phyloP scores from a whole-genome alignment of 2,113 vertebrate genomes.

The Paedocypris sp. region DNA sequence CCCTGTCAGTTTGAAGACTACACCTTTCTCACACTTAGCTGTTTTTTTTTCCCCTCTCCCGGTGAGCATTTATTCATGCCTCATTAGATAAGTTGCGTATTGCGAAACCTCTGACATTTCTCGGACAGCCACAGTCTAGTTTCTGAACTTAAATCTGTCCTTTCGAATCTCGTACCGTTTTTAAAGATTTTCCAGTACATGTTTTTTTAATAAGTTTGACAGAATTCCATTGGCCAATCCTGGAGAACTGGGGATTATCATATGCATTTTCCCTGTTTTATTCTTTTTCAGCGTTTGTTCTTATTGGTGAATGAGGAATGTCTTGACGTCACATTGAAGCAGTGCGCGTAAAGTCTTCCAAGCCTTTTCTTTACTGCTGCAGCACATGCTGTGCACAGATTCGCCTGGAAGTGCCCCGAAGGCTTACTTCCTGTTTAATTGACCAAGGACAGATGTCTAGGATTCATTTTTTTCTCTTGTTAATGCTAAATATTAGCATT shows the following conservation, averaged over 20 bases:
- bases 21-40: neutral
- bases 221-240: neutral
- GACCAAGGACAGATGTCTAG: slow-evolving; percentile 28
- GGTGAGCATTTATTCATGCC: too few relatives aligned
- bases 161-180: too few relatives aligned
- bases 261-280: neutral
- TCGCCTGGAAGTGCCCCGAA: slow-evolving; percentile 24
- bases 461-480: too few relatives aligned
- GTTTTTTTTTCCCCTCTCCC: too few relatives aligned
- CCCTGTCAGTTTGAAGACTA: too few relatives aligned
- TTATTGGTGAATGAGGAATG: neutral
- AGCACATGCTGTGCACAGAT: slow-evolving; percentile 14
- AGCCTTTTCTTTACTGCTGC: slow-evolving; percentile 20
- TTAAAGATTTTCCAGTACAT: too few relatives aligned
- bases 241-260: neutral
- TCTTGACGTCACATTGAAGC: neutral
- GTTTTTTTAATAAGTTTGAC: neutral
- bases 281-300: neutral
- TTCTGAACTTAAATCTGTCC: too few relatives aligned
- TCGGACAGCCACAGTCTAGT: too few relatives aligned
- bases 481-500: too few relatives aligned
- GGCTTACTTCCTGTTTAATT: slow-evolving; percentile 34
- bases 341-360: slow-evolving; percentile 11
- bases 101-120: too few relatives aligned
- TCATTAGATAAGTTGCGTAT: too few relatives aligned